Percentiles rank a stretch among this genome's conserved stretches.
These are phyloP conservation scores for Crypturellus tataupa DNA, from an alignment of 2,797 vertebrate genomes.

Conservation along the genomic window DNA sequence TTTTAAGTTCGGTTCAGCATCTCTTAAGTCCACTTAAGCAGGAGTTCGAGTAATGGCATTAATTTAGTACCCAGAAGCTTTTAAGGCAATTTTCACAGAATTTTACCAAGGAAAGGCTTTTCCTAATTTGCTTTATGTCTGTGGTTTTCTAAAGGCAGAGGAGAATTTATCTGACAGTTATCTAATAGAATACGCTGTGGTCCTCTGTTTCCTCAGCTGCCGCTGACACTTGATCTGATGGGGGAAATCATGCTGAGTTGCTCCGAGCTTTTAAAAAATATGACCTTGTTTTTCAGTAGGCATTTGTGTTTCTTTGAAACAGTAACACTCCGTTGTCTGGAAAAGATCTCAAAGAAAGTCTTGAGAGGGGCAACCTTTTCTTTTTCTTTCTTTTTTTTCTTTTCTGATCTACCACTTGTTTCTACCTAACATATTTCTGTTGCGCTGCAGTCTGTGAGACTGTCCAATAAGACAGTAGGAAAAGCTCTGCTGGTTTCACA, in stretches of 20 bases:
- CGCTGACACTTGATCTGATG: constrained; percentile 16
- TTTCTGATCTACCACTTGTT: neutral
- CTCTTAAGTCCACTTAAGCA: neutral
- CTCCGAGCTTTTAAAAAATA: neutral
- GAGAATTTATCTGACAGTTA: constrained; percentile 24
- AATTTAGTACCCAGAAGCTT: neutral
- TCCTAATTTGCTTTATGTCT: neutral
- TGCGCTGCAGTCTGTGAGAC: neutral
- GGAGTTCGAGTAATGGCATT: neutral
- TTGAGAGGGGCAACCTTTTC: neutral
- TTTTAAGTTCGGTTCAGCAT: neutral
- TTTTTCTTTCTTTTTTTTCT: neutral
- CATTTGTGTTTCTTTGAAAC: constrained; percentile 8
- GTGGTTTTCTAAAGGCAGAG: neutral
- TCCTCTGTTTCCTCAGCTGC: neutral
- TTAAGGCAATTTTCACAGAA: neutral
- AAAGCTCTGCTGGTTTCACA: neutral
- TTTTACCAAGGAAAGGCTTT: neutral
- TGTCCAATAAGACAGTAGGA: neutral
- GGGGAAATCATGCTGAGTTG: neutral
- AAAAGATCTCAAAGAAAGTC: neutral
- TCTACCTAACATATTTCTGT: neutral
- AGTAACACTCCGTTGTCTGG: neutral
- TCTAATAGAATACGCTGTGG: constrained; percentile 21
- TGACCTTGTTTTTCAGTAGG: neutral